A percentile compares a stretch with the other conserved stretches of the same genome.
Conservation (phyloP, 2,113 vertebrate species). For the Porphyrio hochstetteri region DNA sequence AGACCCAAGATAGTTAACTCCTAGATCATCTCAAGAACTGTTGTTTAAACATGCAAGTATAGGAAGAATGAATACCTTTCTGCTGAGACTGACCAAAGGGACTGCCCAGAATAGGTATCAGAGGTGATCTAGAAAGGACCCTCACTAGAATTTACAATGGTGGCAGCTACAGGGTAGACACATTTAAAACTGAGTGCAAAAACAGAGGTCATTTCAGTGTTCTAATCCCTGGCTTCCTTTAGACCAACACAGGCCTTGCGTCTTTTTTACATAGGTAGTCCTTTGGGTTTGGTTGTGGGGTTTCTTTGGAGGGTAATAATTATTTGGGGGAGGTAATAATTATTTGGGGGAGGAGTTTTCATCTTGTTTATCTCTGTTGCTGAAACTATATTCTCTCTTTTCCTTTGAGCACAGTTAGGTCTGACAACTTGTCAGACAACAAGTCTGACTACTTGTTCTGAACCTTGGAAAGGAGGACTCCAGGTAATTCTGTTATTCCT, state of each 20-base stretch:
- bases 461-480: neutral
- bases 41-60: accelerated
- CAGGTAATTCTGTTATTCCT: neutral
- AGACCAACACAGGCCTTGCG: neutral
- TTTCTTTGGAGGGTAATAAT: neutral
- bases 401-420: neutral
- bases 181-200: neutral
- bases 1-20: neutral
- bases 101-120: accelerated
- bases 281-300: accelerated
- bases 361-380: neutral
- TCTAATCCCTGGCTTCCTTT: neutral
- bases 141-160: neutral
- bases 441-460: neutral
- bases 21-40: neutral
- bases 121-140: neutral
- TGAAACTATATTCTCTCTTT: neutral
- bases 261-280: neutral
- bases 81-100: neutral
- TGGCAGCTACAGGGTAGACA: neutral
- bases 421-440: too few species aligned
- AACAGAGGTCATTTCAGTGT: neutral
- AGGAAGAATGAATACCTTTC: neutral
- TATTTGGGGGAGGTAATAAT: neutral
- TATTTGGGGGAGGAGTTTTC: neutral